A percentile compares a stretch with the other conserved stretches of the same genome.
Evolutionary conservation across 2,113 vertebrate species (phyloP).

Genomic region (Cairina moschata): DNA sequence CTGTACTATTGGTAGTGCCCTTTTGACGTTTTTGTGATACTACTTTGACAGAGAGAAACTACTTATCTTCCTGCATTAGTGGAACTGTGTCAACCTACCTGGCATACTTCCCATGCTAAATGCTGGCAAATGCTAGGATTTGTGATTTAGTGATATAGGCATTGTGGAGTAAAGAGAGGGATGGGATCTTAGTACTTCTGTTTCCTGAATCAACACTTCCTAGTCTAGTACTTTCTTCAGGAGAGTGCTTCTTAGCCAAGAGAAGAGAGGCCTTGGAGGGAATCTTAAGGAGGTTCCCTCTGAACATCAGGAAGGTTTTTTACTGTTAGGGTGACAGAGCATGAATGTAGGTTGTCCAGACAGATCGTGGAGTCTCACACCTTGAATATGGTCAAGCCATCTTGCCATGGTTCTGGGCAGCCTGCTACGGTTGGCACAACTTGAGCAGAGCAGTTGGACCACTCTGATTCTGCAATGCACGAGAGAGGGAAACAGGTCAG

Average conservation of each 20-base stretch:
- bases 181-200: not conserved
- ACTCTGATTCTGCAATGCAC: not conserved
- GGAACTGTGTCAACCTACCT: not conserved
- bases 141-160: not conserved
- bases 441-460: not conserved
- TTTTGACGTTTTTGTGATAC: not conserved
- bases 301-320: not conserved
- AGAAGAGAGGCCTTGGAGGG: not conserved
- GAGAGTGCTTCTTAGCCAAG: not conserved
- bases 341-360: not conserved
- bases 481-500: not conserved
- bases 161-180: not conserved
- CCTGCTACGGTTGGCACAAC: not conserved
- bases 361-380: not conserved
- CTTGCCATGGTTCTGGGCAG: not conserved
- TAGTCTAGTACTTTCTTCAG: not conserved
- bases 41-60: not conserved
- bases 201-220: not conserved
- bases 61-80: not conserved
- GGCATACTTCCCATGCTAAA: not conserved
- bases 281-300: not conserved
- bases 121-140: not conserved
- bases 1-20: not conserved
- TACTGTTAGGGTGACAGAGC: not conserved
- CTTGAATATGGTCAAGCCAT: not conserved